A percentile compares a stretch with the other conserved stretches of the same genome.
Conservation (phyloP, 2,888 invertebrate species). For the Yponomeuta malinellus region DNA sequence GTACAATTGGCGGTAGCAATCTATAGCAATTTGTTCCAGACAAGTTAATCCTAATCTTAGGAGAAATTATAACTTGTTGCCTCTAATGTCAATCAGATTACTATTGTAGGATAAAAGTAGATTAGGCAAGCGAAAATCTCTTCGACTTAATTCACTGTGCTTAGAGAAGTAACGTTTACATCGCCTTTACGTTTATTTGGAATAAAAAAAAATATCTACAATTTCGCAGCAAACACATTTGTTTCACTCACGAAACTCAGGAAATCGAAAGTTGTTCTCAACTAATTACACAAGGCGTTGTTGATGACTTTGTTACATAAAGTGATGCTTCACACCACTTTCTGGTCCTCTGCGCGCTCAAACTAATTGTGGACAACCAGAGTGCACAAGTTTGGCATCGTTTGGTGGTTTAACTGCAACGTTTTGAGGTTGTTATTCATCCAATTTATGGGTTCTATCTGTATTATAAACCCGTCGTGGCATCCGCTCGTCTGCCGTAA, state of each 20-base stretch:
- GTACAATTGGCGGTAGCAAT: too few relatives aligned
- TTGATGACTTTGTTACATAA: constrained; percentile 41
- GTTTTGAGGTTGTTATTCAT: neutral
- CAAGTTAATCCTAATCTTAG: too few relatives aligned
- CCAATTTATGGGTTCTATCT: neutral
- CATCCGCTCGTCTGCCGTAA: neutral
- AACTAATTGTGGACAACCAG: constrained; percentile 8
- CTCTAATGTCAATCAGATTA: neutral
- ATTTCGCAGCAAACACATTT: neutral
- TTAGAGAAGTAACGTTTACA: too few relatives aligned
- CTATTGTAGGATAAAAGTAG: too few relatives aligned
- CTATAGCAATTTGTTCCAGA: too few relatives aligned
- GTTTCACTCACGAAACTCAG: neutral
- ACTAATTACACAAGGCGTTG: constrained; percentile 44
- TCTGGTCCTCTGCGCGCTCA: constrained; percentile 32
- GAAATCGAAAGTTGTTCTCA: constrained; percentile 48
- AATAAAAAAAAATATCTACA: neutral
- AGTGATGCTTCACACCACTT: constrained; percentile 14
- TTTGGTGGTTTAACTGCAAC: neutral
- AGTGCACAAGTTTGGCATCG: neutral
- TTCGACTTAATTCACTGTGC: too few relatives aligned
- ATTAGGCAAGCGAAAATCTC: too few relatives aligned
- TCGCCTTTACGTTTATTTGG: too few relatives aligned
- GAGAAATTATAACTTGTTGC: too few relatives aligned
- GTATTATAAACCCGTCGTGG: neutral